phyloP scores from a whole-genome alignment of 2,797 vertebrate genomes.

The Poeciliopsis infans region DNA sequence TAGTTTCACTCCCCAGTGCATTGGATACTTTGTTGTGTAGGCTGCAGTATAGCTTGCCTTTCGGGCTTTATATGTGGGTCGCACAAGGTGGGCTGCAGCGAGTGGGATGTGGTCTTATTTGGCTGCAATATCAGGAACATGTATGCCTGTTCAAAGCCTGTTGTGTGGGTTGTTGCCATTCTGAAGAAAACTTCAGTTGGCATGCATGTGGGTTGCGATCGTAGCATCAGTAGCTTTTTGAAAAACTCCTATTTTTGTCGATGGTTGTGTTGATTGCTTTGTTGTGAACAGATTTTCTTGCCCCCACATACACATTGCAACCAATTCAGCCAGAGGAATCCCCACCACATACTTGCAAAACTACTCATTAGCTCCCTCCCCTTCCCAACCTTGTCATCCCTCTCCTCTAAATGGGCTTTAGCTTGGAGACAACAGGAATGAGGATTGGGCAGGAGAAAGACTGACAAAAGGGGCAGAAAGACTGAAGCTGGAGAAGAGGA shows the following conservation, averaged over 20 bases:
- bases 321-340: conserved; percentile 56
- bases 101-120: conserved; percentile 62
- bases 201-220: conserved; percentile 50
- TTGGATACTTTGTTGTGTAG: conserved; percentile 61
- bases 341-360: conserved; percentile 61
- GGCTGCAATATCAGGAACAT: conserved; percentile 35
- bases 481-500: conserved; percentile 67
- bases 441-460: conserved; percentile 48
- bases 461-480: conserved; percentile 63
- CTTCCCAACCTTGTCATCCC: conserved; percentile 27
- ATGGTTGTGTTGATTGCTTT: conserved; percentile 30
- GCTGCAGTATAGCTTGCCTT: conserved; percentile 54
- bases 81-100: conserved; percentile 61
- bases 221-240: conserved; percentile 62
- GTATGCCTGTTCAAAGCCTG: conserved; percentile 39
- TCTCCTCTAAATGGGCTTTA: conserved; percentile 52
- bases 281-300: conserved; percentile 38
- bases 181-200: conserved; percentile 42
- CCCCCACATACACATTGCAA: conserved; percentile 30
- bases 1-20: conserved; percentile 55
- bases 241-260: conserved; percentile 29
- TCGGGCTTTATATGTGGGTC: conserved; percentile 56
- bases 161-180: conserved; percentile 59
- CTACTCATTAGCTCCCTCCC: conserved; percentile 70
- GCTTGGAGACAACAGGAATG: conserved; percentile 65